phyloP scores from a whole-genome alignment of 2,797 vertebrate genomes.

The Neosilurus hyrtlii region DNA sequence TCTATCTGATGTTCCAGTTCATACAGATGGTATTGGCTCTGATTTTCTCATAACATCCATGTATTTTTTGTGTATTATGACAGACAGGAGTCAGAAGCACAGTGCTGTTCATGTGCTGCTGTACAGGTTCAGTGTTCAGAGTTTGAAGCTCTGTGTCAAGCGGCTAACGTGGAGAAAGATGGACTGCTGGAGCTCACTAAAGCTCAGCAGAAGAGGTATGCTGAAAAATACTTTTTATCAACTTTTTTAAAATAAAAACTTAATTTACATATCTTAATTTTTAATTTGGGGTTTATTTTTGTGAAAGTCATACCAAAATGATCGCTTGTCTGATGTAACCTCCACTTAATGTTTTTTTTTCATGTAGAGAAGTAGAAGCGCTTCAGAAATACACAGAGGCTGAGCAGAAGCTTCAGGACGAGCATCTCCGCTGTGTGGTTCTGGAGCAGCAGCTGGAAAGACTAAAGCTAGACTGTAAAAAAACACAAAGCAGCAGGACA shows the following conservation, averaged over 20 bases:
- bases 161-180: conserved; percentile 73
- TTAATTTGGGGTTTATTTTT: neutral
- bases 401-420: conserved; percentile 72
- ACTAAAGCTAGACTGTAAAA: conserved; percentile 63
- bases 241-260: neutral
- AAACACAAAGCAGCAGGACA: conserved; percentile 44
- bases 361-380: conserved; percentile 71
- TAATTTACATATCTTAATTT: neutral
- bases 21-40: neutral
- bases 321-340: neutral
- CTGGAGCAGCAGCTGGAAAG: conserved; percentile 70
- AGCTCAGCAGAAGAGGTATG: conserved; percentile 61
- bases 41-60: neutral
- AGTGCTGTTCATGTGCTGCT: conserved; percentile 51
- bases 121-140: conserved; percentile 70
- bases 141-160: conserved; percentile 72
- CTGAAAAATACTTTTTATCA: neutral
- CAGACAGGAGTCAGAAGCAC: conserved; percentile 33
- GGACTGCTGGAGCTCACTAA: conserved; percentile 74
- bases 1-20: neutral
- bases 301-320: neutral
- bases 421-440: conserved; percentile 58
- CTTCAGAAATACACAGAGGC: conserved; percentile 63
- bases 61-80: neutral
- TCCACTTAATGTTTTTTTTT: neutral